Evolutionary conservation across 2,797 vertebrate genomes (phyloP).

Genomic region (Phataginus tricuspis): DNA sequence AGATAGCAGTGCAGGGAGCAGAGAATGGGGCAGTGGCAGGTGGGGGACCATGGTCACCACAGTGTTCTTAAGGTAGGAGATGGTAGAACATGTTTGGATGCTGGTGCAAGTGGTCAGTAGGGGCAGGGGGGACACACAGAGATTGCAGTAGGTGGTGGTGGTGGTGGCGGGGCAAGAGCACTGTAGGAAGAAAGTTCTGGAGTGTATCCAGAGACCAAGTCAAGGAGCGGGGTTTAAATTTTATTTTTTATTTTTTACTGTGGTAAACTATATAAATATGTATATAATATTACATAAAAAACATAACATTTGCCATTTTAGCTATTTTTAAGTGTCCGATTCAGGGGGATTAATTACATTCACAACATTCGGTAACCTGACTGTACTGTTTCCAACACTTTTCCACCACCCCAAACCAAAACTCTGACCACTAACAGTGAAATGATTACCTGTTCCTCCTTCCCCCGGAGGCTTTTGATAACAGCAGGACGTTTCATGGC

Average conservation of each 20-base stretch:
- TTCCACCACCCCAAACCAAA: neutral
- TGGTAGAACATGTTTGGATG: too few species aligned
- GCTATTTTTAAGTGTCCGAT: neutral
- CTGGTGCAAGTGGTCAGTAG: neutral
- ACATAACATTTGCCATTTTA: neutral
- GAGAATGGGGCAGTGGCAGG: neutral
- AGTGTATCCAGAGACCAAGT: neutral
- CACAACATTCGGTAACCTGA: neutral
- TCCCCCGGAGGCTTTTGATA: neutral
- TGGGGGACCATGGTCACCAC: neutral
- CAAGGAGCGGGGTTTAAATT: neutral
- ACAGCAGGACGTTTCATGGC: neutral
- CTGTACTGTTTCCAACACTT: neutral
- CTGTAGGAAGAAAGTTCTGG: too few species aligned
- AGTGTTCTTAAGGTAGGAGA: neutral
- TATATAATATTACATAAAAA: too few species aligned
- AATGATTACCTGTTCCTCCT: too few species aligned
- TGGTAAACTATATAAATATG: neutral
- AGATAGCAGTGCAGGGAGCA: neutral
- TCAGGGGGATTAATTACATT: neutral
- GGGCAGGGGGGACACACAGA: neutral
- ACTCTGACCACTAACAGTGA: neutral
- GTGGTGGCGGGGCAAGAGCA: fast-evolving
- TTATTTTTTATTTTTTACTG: too few species aligned
- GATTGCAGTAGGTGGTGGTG: too few species aligned